Base-by-base conservation (phyloP, 2,797 vertebrate species). In the Todus mexicanus region DNA sequence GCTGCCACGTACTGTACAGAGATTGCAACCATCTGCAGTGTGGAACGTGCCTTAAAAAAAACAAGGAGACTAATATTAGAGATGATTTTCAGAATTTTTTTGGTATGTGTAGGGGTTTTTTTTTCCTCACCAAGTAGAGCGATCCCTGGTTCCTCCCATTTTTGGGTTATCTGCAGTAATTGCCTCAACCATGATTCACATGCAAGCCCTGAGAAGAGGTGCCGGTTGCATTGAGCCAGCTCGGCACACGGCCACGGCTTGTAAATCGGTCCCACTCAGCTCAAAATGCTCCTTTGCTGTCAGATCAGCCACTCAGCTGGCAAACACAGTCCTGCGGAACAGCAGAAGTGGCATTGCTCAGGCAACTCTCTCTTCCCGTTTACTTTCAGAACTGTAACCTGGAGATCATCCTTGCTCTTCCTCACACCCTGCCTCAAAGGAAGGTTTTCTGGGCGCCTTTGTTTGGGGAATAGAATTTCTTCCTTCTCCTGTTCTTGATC, bases 251-350 rank as follows among this genome's bases (percentile, higher is more conserved):
- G 48, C 90, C 7, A 9, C 54, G 70, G 79, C 89, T 94, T 94
- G 61, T 71, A 89, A 92, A 94, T 94, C 77, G 86, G 65, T 69
- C 74, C 17, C 0, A n/a, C 83, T 93, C 74, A 73, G 93, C 80
- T 66, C 77, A 43, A 92, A 96, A 81, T 40, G 43, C 47, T 89
- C 53, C 42, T 93, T 87, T 91, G 90, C 88, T 93, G 87, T 96
- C 93, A 83, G 65, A 84, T 68, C 88, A 77, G 74, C 85, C 90
- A 42, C 83, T 95, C 91, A 80, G 83, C 74, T 96, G 95, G 84
- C 26, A 63, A 72, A 37, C 22, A 2, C 37, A 21, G 14, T 77
- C 54, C 78, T 35, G 15, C 66, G 35, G 50, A 88, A 31, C 42
- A 75, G 65, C 54, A 54, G 51, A 80, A 35, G 47, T 70, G 38